Evolutionary conservation across 2,113 vertebrate genomes (phyloP), one percentile per base, ranked within the genome.

Genomic region (Anarhynchus alexandrinus): DNA sequence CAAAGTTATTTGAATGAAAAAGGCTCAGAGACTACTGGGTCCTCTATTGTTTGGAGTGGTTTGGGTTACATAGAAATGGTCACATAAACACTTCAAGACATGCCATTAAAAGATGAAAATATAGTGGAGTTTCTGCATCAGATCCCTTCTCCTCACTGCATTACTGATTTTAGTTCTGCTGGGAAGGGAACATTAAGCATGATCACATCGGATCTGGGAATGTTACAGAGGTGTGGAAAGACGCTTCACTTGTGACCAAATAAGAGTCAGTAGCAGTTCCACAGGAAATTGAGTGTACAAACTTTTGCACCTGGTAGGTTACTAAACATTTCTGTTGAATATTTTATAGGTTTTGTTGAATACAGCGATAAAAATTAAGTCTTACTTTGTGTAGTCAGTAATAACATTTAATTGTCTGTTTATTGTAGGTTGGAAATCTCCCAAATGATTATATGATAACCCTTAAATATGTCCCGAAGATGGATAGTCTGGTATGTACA

Each of bases 361-460:
- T 51, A 19, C 3, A 38, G 45, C 79, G 55, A 73, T 52, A 27
- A 34, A 93, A 82, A 83, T 74, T 29, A 62, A 73, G 8, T 66
- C 36, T 77, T 95, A 30, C 38, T 84, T 91, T 49, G 4, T 73
- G 19, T 91, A 45, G 32, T 69, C 40, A 84, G 32, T 71, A 77
- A 52, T 87, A 89, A 91, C 11, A 16, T 82, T 77, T 95, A 88
- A 72, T 85, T 88, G 13, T 96, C 40, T 93, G 55, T 94, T 96
- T 77, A 30, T 92, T 89, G 76, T 94, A 98, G 98, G 98, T 98
- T 64, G 98, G 98, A 97, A 98, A 98, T 98, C 98, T 98, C 91
- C 98, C 98, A 81, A 98, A 97, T 97, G 98, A 98, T 98, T 98
- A 98, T 97, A 93, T 97, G 97, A 98, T 98, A 98, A 81, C 96